These are phyloP conservation scores for Tachysurus vachellii DNA, from an alignment of 2,113 vertebrate species.

Conservation along the genomic window DNA sequence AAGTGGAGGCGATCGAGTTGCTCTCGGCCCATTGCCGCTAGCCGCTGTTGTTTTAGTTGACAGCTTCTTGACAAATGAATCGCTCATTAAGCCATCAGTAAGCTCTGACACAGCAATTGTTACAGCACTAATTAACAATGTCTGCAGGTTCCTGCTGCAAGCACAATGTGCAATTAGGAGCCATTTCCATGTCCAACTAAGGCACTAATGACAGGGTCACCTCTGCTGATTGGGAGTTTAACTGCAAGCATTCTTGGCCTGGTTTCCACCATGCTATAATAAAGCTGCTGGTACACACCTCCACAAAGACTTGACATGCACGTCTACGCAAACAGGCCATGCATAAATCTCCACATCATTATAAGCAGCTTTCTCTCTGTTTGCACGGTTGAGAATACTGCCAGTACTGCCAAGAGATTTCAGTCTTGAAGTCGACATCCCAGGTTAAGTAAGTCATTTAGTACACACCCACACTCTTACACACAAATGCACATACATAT, in stretches of 20 bases:
- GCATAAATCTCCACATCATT: not conserved
- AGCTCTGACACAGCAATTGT: slow-evolving; percentile 51
- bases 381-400: not conserved
- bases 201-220: slow-evolving; percentile 51
- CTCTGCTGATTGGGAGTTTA: slow-evolving; percentile 45
- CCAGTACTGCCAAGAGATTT: not conserved
- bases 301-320: not conserved
- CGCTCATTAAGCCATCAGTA: slow-evolving; percentile 47
- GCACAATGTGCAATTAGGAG: slow-evolving; percentile 50
- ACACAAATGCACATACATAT: not conserved
- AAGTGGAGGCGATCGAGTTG: slow-evolving; percentile 21
- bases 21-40: not conserved
- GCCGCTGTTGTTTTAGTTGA: slow-evolving; percentile 33
- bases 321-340: not conserved
- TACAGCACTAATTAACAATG: slow-evolving; percentile 46
- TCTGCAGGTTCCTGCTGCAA: slow-evolving; percentile 38
- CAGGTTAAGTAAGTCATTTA: not conserved
- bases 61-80: slow-evolving; percentile 47
- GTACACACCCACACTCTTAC: slow-evolving; percentile 9
- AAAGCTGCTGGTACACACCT: not conserved
- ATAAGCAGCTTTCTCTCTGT: not conserved
- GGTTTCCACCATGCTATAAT: slow-evolving; percentile 34
- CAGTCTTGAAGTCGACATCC: not conserved
- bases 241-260: slow-evolving; percentile 33
- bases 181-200: slow-evolving; percentile 47